Base-by-base conservation (phyloP, 92 coral and sea anemone species). In the Anthopleura xanthogrammica region DNA sequence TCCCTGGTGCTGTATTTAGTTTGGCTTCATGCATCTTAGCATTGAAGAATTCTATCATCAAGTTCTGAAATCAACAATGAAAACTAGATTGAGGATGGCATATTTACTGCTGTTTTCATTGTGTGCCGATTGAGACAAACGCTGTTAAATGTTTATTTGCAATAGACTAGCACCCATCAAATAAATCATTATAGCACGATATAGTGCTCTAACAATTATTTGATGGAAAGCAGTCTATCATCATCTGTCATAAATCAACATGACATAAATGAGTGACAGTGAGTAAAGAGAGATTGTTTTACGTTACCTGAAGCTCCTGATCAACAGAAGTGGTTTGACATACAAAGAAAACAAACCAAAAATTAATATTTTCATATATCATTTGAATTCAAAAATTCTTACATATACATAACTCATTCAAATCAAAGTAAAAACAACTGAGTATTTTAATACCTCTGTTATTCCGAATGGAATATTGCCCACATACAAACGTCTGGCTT, bases 21-120 rank as follows among this genome's bases (percentile, higher is more conserved):
- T 93, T 94, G 74, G 98, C 97, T 84, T 95, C 98, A 77, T 95
- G 98, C 98, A 95, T 95, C 66, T 94, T 95, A 78, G 98, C 98
- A 94, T 95, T 95, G 88, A 95, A 95, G 85, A 95, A 95, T 65
- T 95, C 98, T 54, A 95, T 92, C 98, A 95, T 95, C 84, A 95
- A 62, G 78, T 91, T 94, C 98, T 95, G 56, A 62, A 80, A 54
- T 22, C 50, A 46, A 46, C 50, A 46, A 46, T 46, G 5, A 46
- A 46, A 46, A 46, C 6, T 9, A 4, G 50, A 46, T 46, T 46
- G 5, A 46, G 50, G 9, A 46, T 9, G 9, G 50, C 50, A 46
- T 46, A 5, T 46, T 46, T 46, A 46, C 50, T 46, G 9, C 50
- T 46, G 5, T 5, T 4, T 2, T 46, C 50, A 46, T 46, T 46